Conservation (phyloP, 92 coral and sea anemone genomes). For the Desmophyllum pertusum region DNA sequence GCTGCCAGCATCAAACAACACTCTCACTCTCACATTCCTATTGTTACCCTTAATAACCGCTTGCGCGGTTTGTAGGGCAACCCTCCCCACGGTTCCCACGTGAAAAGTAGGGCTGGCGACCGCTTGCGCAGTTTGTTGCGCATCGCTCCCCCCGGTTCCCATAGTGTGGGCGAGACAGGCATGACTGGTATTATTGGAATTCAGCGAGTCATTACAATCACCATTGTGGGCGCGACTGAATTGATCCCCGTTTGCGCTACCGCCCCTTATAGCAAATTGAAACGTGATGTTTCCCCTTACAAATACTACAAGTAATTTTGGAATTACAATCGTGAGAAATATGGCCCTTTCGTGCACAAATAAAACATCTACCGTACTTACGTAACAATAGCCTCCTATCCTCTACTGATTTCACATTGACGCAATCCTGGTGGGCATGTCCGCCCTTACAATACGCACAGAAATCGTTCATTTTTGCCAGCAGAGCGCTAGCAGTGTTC, state of each 20-base stretch:
- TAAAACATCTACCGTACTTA: slow-evolving; percentile 50
- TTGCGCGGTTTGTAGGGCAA: slow-evolving; percentile 47
- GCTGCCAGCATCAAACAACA: slow-evolving; percentile 47
- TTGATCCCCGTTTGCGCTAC: neutral
- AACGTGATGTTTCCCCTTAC: slow-evolving; percentile 36
- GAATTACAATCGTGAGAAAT: slow-evolving; percentile 23
- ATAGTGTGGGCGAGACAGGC: neutral
- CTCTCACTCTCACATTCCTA: slow-evolving; percentile 22
- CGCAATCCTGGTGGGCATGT: slow-evolving; percentile 28
- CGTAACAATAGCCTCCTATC: slow-evolving; percentile 28
- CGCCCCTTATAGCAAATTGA: slow-evolving; percentile 3
- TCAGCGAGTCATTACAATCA: neutral
- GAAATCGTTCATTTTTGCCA: slow-evolving; percentile 13
- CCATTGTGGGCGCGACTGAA: slow-evolving; percentile 5
- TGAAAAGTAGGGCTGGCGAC: no score
- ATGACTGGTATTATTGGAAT: neutral
- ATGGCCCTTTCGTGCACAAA: slow-evolving; percentile 45
- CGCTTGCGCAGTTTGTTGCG: no score
- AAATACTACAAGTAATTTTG: slow-evolving; percentile 9
- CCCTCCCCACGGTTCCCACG: slow-evolving; percentile 36
- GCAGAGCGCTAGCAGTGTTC: slow-evolving; percentile 13
- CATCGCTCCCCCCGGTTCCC: no score
- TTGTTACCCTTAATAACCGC: no score
- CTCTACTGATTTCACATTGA: slow-evolving; percentile 10
- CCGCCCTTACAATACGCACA: slow-evolving; percentile 26